phyloP scores from a whole-genome alignment of 2,888 invertebrate genomes.

The Cheilosia variabilis region DNA sequence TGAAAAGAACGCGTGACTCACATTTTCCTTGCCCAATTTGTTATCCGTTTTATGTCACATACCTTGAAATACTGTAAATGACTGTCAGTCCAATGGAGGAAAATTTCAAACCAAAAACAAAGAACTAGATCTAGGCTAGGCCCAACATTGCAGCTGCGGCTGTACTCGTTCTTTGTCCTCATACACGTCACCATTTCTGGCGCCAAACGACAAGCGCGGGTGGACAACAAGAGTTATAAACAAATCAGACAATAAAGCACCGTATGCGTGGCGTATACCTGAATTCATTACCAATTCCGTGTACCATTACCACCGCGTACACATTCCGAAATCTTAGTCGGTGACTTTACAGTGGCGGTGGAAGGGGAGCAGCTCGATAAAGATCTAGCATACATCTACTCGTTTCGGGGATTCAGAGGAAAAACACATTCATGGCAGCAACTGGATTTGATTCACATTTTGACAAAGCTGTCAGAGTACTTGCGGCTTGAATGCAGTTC shows the following conservation, averaged over 20 bases:
- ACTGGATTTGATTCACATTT: slow-evolving; percentile 56
- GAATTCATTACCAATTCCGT: slow-evolving; percentile 65
- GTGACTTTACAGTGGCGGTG: slow-evolving; percentile 2
- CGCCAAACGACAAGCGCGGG: slow-evolving; percentile 64
- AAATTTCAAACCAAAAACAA: slow-evolving; percentile 23
- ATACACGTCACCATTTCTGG: slow-evolving; percentile 47
- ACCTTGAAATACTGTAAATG: slow-evolving; percentile 47
- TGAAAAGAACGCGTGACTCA: slow-evolving; percentile 53
- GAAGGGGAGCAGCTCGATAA: slow-evolving; percentile 52
- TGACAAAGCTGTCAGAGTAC: slow-evolving; percentile 51
- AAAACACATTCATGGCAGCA: slow-evolving; percentile 22
- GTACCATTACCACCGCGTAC: slow-evolving; percentile 15
- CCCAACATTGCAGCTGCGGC: slow-evolving; percentile 61
- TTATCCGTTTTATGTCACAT: slow-evolving; percentile 62
- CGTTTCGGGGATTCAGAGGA: slow-evolving; percentile 10
- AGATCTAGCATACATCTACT: slow-evolving; percentile 51
- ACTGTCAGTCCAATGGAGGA: slow-evolving; percentile 22
- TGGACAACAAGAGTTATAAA: slow-evolving; percentile 46
- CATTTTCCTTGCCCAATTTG: slow-evolving; percentile 44
- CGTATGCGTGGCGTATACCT: neutral
- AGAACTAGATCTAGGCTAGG: slow-evolving; percentile 60
- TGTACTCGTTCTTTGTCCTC: slow-evolving; percentile 70
- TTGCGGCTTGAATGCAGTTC: slow-evolving; percentile 8
- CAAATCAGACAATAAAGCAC: slow-evolving; percentile 20
- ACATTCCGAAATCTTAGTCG: slow-evolving; percentile 57